These are phyloP conservation scores for Conus betulinus DNA, from an alignment of 1,140 invertebrate genomes.

Conservation along the genomic window DNA sequence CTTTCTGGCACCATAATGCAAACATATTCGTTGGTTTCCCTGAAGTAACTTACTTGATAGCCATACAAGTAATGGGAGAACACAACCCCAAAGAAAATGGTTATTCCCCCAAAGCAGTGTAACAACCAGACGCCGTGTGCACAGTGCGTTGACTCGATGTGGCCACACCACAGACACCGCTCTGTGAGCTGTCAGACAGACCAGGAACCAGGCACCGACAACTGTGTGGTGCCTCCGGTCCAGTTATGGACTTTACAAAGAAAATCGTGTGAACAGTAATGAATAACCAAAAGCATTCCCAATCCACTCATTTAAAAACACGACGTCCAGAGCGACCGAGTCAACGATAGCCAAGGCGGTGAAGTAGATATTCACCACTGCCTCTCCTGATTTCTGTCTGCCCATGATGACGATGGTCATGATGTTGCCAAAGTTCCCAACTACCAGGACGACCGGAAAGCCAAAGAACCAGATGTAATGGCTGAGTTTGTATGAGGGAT, in stretches of 20 bases:
- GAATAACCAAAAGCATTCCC: neutral
- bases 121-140: neutral
- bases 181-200: constrained; percentile 35
- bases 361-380: constrained; percentile 5
- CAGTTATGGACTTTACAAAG: constrained; percentile 32
- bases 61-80: neutral
- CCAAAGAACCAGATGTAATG: neutral
- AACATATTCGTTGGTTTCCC: neutral
- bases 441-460: neutral
- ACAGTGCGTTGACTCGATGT: neutral
- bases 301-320: neutral
- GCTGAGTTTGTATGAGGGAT: neutral
- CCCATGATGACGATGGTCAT: neutral
- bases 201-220: constrained; percentile 39
- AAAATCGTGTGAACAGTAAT: neutral
- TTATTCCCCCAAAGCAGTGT: neutral
- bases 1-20: neutral
- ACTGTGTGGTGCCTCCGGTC: constrained; percentile 16
- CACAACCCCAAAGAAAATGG: neutral
- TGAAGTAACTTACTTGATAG: neutral
- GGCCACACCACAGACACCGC: constrained; percentile 36
- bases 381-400: neutral
- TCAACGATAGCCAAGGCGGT: constrained; percentile 14
- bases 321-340: neutral
- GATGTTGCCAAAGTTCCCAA: constrained; percentile 11